Base-by-base conservation (phyloP, 2,797 vertebrate genomes). In the Argya squamiceps region DNA sequence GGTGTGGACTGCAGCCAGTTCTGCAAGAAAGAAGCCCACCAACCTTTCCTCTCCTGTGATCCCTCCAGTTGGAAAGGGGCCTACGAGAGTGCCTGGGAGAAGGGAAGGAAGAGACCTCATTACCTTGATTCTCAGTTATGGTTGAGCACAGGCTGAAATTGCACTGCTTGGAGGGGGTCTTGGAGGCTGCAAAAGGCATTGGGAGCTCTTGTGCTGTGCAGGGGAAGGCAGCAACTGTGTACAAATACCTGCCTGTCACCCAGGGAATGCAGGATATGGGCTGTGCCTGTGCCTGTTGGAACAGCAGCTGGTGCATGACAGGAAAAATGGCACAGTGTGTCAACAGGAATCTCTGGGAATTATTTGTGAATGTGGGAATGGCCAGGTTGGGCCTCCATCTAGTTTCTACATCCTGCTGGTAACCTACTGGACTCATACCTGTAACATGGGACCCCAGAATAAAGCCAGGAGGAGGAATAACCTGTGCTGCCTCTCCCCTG, bases 1-100 rank as follows among this genome's bases (percentile, higher is more conserved):
- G 56, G 52, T 22, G 77, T 96, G 94, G 90, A 84, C 22, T 52
- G 81, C 6, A 5, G 83, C 90, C 94, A 96, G 70, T 36, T 44
- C 70, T 82, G 55, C 34, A 65, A 52, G 81, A 52, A 76, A 78
- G 46, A 13, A 67, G 37, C 47, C 71, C 64, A 85, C 47, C 37
- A 92, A 13, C 69, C 26, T 67, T 65, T 79, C 39, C 12, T 75
- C 5, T 77, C 44, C 55, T 52, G 23, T 37, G 59, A 62, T 64
- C n/a, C 41, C 55, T 78, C 65, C 49, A 41, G 32, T 1, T 92
- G 80, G 70, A 83, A 83, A 43, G 20, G 36, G 68, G 17, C 41
- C 78, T 41, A 6, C 27, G 58, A 15, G 21, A 46, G 36, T 4
- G 2, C 27, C 16, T 78, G 29, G 20, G 44, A 37, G n/a, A 49